Base-by-base conservation (phyloP, 1,140 invertebrate species). In the Phthorimaea operculella region DNA sequence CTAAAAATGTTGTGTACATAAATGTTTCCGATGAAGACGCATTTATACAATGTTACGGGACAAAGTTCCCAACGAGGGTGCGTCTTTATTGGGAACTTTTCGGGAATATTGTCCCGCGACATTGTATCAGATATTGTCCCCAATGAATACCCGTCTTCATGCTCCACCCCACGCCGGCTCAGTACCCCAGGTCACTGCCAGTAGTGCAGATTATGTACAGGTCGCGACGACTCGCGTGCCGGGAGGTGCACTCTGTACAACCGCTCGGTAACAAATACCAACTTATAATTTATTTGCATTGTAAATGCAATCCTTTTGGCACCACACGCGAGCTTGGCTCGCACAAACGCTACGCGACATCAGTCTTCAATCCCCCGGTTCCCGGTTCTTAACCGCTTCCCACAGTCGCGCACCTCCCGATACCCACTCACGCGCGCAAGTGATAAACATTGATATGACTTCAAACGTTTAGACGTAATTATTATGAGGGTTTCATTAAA, bases 391-490 rank as follows among this genome's bases (percentile, higher is more conserved):
- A 47, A 47, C 44, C n/a, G 44, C 9, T 9, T 16, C 44, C 15
- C 2, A 28, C 21, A 28, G 21, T 47, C 7, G 16, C 44, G 16
- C 44, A 47, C 15, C 44, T 47, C 44, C 14, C 16, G 36, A n/a
- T n/a, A n/a, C n/a, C 1, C 15, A 9, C 44, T 47, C 16, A 47
- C 44, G 44, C 44, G 16, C 7, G 15, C n/a, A 9, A 47, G 8
- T 17, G 55, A 54, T 64, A 77, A 75, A 74, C 74, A 72, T 74
- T 76, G 80, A 83, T 83, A 83, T 84, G 80, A 80, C 70, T 59
- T 77, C 76, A 76, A 68, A 66, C 48, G 17, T 28, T 77, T 71
- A 75, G 69, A 57, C 52, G 49, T 52, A 55, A 57, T 72, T 69
- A 77, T 77, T 76, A 78, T 72, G 73, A 83, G 78, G 76, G 76